Percentiles rank a stretch among this genome's conserved stretches.
phyloP scores from a whole-genome alignment of 2,888 invertebrate species.

The Furcula furcula region DNA sequence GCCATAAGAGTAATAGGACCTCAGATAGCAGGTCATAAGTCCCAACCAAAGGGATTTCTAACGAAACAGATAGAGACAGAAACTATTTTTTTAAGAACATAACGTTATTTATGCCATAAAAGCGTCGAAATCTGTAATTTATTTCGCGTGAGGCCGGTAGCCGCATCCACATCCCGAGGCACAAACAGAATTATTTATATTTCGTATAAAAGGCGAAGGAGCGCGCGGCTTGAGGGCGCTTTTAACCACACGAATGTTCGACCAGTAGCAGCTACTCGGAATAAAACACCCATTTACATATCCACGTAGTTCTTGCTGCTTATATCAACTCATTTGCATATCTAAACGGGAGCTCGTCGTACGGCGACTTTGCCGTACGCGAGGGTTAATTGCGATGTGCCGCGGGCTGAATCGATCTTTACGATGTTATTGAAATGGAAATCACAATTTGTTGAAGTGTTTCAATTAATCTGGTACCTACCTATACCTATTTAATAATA shows the following conservation, averaged over 20 bases:
- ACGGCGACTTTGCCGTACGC: conserved; percentile 1
- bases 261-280: conserved; percentile 20
- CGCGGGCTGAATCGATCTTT: background rate
- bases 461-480: background rate
- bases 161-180: conserved; percentile 57
- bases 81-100: too few species aligned
- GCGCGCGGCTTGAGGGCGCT: conserved; percentile 38
- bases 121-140: conserved; percentile 37
- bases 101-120: too few species aligned
- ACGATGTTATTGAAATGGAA: too few species aligned
- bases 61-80: too few species aligned
- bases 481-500: too few species aligned
- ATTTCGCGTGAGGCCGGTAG: conserved; percentile 63
- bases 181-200: conserved; percentile 11
- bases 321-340: conserved; percentile 9
- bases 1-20: too few species aligned
- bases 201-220: conserved; percentile 24
- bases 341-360: conserved; percentile 4
- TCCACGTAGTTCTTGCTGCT: background rate
- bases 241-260: conserved; percentile 45
- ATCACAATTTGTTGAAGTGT: too few species aligned
- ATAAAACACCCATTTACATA: conserved; percentile 9
- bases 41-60: too few species aligned
- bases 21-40: too few species aligned
- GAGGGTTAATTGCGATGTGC: background rate